Evolutionary conservation across 2,797 vertebrate genomes (phyloP).

Genomic region (Cryptoblepharus egeriae): DNA sequence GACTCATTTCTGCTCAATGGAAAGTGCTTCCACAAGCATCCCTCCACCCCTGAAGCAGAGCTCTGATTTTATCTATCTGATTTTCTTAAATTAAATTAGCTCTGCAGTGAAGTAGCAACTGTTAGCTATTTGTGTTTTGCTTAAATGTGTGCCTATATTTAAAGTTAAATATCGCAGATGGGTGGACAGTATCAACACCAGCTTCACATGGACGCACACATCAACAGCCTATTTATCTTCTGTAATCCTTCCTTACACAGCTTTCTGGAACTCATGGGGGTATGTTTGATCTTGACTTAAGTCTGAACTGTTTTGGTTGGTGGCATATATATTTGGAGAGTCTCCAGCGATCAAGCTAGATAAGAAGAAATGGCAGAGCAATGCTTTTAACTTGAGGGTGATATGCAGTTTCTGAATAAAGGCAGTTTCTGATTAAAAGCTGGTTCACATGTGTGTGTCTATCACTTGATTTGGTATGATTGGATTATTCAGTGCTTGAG

Average conservation of each 20-base stretch:
- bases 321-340: neutral
- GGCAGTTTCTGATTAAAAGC: neutral
- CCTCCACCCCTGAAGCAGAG: neutral
- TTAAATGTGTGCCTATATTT: conserved; percentile 8
- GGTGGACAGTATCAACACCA: neutral
- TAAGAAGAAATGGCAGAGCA: neutral
- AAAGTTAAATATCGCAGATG: conserved; percentile 11
- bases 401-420: neutral
- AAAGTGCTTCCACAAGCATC: neutral
- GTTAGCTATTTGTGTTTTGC: neutral
- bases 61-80: neutral
- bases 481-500: neutral
- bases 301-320: conserved; percentile 1
- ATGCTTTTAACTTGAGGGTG: neutral
- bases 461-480: neutral
- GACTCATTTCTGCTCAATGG: neutral
- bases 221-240: conserved; percentile 14
- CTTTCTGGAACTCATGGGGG: neutral
- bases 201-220: neutral
- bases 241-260: neutral
- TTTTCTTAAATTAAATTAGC: neutral
- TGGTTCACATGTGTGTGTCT: neutral
- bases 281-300: neutral
- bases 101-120: neutral
- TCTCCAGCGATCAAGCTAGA: neutral